Evolutionary conservation across 1,140 invertebrate species (phyloP).

Genomic region (Calliphora vicina): DNA sequence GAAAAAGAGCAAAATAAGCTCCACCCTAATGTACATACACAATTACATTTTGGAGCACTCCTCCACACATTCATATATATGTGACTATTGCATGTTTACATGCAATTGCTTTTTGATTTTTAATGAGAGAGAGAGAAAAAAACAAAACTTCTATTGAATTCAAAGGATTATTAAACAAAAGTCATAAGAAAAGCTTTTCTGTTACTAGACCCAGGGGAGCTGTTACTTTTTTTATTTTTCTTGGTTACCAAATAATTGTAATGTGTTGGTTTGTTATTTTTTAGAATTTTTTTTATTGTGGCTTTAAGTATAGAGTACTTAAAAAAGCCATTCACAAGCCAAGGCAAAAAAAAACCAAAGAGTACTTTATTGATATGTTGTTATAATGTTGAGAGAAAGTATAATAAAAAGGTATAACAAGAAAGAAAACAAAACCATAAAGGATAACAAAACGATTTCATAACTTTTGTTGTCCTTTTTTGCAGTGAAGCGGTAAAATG

Average conservation of each 20-base stretch:
- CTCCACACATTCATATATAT: not conserved
- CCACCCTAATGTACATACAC: too few relatives aligned
- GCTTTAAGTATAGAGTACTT: not conserved
- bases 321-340: too few relatives aligned
- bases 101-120: slow-evolving; percentile 1
- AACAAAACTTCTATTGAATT: not conserved
- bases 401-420: too few relatives aligned
- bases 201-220: not conserved
- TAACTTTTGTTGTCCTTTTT: not conserved
- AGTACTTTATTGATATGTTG: too few relatives aligned
- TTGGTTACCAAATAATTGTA: not conserved
- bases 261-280: not conserved
- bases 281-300: not conserved
- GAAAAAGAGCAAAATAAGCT: too few relatives aligned
- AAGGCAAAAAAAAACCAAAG: too few relatives aligned
- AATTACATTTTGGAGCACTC: too few relatives aligned
- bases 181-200: not conserved
- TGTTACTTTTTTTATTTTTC: not conserved
- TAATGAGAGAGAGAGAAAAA: not conserved
- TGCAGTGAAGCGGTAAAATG: not conserved
- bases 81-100: not conserved
- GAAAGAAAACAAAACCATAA: not conserved
- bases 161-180: not conserved
- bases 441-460: not conserved
- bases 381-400: too few relatives aligned